Percentiles rank a stretch among this genome's conserved stretches.
phyloP scores from a whole-genome alignment of 2,888 invertebrate genomes.

The Ectobius pallidus region DNA sequence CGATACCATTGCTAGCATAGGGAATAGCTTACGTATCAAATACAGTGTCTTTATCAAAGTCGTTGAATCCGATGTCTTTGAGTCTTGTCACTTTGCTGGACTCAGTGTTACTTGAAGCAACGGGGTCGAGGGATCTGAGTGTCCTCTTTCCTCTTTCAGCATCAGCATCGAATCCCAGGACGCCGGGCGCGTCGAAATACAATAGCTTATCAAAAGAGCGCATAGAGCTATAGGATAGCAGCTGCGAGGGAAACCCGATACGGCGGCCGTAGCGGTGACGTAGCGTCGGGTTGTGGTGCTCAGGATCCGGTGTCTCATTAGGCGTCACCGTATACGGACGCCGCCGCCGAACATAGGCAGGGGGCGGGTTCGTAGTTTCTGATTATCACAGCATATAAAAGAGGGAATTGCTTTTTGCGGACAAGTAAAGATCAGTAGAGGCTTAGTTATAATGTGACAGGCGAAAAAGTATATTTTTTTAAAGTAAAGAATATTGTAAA shows the following conservation, averaged over 20 bases:
- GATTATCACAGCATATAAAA: constrained; percentile 5
- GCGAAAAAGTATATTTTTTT: too few species aligned
- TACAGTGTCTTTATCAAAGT: too few species aligned
- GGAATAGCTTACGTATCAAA: too few species aligned
- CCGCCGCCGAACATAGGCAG: not conserved
- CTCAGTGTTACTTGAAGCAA: constrained; percentile 23
- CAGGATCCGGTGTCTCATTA: constrained; percentile 41
- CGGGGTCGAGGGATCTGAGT: too few species aligned
- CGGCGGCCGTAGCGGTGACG: constrained; percentile 1
- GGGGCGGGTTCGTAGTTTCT: not conserved
- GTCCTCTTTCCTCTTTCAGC: not conserved
- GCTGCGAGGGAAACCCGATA: constrained; percentile 28
- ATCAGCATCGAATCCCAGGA: constrained; percentile 36
- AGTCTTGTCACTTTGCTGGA: too few species aligned
- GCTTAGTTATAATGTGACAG: too few species aligned
- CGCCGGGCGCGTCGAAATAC: constrained; percentile 41
- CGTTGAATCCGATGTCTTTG: too few species aligned
- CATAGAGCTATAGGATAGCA: too few species aligned
- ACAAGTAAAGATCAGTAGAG: too few species aligned
- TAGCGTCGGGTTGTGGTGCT: too few species aligned
- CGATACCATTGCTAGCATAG: too few species aligned
- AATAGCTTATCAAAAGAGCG: constrained; percentile 43
- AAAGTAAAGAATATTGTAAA: too few species aligned
- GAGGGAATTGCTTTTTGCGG: constrained; percentile 4
- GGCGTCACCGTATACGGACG: constrained; percentile 27